These are phyloP conservation scores for Telmatochromis brachygnathus DNA, from an alignment of 2,113 vertebrate species.

Conservation along the genomic window DNA sequence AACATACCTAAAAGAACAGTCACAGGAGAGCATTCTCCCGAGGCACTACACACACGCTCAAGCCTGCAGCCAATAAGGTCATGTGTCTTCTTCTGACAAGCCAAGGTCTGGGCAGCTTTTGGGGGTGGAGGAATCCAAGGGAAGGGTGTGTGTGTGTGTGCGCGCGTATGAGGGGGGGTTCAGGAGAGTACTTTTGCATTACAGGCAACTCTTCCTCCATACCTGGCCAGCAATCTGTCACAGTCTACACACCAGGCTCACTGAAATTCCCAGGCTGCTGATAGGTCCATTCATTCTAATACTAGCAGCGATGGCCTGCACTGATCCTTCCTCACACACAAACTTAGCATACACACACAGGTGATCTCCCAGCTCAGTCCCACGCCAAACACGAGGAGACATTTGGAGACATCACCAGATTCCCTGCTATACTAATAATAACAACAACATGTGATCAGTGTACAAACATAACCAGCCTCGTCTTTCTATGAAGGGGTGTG, in stretches of 20 bases:
- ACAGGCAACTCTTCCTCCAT: background rate
- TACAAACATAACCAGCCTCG: background rate
- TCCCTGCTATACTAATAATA: background rate
- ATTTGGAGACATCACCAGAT: background rate
- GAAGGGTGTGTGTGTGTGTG: background rate
- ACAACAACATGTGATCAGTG: background rate
- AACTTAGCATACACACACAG: background rate
- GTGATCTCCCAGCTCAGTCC: background rate
- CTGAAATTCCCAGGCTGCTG: background rate
- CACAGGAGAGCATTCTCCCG: background rate
- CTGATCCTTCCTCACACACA: background rate
- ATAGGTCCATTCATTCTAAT: background rate
- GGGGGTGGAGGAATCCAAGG: background rate
- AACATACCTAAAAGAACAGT: background rate
- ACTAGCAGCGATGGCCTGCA: background rate
- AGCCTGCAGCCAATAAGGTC: constrained; percentile 9
- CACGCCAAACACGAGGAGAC: background rate
- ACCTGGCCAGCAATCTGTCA: background rate
- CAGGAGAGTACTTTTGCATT: background rate
- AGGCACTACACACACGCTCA: constrained; percentile 13
- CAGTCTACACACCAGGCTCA: background rate
- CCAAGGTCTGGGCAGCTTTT: constrained; percentile 15
- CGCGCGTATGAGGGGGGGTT: accelerated
- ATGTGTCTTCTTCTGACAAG: constrained; percentile 44
- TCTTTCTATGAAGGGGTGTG: constrained; percentile 53